Evolutionary conservation across 2,888 invertebrate genomes (phyloP).

Genomic region (Agrotis ipsilon): DNA sequence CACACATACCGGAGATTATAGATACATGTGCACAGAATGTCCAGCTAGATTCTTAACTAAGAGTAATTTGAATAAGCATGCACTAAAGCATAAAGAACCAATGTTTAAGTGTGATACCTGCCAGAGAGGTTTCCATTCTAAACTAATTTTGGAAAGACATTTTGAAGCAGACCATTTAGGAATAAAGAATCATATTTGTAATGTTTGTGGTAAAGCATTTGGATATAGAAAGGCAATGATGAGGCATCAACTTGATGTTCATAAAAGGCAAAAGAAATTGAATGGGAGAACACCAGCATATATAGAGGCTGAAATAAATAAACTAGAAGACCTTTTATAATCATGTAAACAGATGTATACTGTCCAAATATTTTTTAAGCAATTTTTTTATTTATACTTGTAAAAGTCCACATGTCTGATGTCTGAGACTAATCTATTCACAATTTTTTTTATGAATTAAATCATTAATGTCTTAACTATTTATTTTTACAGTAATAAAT

Average conservation of each 20-base stretch:
- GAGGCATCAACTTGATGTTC: constrained; percentile 79
- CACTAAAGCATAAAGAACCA: constrained; percentile 78
- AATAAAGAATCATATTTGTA: constrained; percentile 80
- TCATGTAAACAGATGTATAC: not conserved
- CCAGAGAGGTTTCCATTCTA: constrained; percentile 77
- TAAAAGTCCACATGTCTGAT: no score
- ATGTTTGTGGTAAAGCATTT: constrained; percentile 80
- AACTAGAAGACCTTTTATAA: constrained; percentile 6
- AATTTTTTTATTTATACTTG: no score
- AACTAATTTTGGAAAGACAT: constrained; percentile 74
- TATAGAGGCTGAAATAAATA: constrained; percentile 65
- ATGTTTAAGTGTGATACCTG: constrained; percentile 78
- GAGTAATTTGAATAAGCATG: constrained; percentile 79
- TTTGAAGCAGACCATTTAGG: constrained; percentile 80
- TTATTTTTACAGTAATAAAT: not conserved
- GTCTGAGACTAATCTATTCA: no score
- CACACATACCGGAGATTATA: constrained; percentile 77
- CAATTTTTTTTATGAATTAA: constrained; percentile 1
- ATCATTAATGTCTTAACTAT: not conserved
- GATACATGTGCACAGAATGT: constrained; percentile 81
- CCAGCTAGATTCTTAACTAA: constrained; percentile 77
- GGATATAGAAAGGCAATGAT: constrained; percentile 82
- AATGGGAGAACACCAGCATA: constrained; percentile 76
- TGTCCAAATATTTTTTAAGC: not conserved
- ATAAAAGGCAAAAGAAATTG: constrained; percentile 77